Percentiles rank a stretch among this genome's conserved stretches.
phyloP scores from a whole-genome alignment of 2,888 invertebrate species.

The Alloscopus bannaensis region DNA sequence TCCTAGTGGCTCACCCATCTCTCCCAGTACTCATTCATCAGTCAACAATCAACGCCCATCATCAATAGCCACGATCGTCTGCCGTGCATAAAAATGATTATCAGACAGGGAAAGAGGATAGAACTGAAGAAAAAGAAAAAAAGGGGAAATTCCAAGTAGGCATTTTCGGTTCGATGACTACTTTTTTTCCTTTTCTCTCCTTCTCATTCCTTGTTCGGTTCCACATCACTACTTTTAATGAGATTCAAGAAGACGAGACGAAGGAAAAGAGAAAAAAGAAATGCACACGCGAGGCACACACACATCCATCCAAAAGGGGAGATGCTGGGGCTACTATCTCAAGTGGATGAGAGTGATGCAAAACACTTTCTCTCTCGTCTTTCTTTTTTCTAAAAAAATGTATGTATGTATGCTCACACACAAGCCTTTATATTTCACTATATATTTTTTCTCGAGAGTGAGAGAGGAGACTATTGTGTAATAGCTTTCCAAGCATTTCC shows the following conservation, averaged over 20 bases:
- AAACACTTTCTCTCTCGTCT: too few relatives aligned
- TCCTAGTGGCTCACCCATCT: too few relatives aligned
- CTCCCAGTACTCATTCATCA: slow-evolving; percentile 1
- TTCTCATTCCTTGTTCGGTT: neutral
- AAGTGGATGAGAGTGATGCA: slow-evolving; percentile 1
- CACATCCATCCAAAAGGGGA: neutral
- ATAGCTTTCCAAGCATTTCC: too few relatives aligned
- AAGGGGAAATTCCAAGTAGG: neutral
- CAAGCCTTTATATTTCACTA: too few relatives aligned
- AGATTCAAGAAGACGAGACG: slow-evolving; percentile 18
- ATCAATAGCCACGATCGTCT: neutral
- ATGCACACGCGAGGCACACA: neutral
- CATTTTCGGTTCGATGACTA: slow-evolving; percentile 10
- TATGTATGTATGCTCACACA: too few relatives aligned
- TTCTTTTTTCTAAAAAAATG: too few relatives aligned
- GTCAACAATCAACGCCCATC: slow-evolving; percentile 24
- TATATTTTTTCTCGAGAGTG: slow-evolving; percentile 14
- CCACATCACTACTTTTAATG: slow-evolving; percentile 20
- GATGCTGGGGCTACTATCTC: neutral
- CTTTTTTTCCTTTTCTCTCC: slow-evolving; percentile 1
- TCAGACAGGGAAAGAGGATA: neutral
- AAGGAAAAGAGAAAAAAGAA: slow-evolving; percentile 1
- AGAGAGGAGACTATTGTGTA: slow-evolving; percentile 5
- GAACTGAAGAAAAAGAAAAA: neutral
- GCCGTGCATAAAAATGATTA: neutral